Base-by-base conservation (phyloP, 2,113 vertebrate genomes). In the Zapornia atra region DNA sequence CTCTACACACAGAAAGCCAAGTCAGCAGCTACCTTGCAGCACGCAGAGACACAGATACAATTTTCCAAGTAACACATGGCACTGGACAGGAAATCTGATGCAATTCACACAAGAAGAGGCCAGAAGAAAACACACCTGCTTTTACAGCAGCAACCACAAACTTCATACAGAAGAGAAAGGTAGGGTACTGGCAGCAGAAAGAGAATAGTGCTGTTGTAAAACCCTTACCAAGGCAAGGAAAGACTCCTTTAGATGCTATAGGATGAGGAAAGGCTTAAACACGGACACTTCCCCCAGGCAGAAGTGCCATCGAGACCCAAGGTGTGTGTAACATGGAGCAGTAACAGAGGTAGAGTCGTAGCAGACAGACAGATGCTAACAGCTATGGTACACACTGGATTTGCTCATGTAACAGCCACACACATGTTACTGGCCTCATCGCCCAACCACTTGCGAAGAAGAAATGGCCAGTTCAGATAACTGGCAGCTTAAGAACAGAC, bases 331-430 rank as follows among this genome's bases (percentile, higher is more conserved):
- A 80, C 75, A 73, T 11, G 26, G 82, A 75, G 9, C 6, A 57
- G 11, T 31, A 69, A 92, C 70, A 85, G 69, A 91, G 91, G 95
- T 78, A 53, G 9, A 77, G 68, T 80, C 59, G 44, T 51, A 40
- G 70, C 50, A 69, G 14, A 57, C 63, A 90, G 79, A 86, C 44
- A 20, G 51, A 73, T n/a, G 60, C 56, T 86, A 92, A 40, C 77
- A 79, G 78, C 66, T 83, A 60, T 2, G 26, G 50, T 87, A 54
- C 57, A 69, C n/a, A 40, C 73, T 94, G 72, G 64, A 70, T 94
- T 95, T 92, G 82, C 86, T 91, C 82, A 75, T 53, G 24, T 75
- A 90, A 88, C 38, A 93, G 75, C 44, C 88, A 66, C 82, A 86
- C 82, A 56, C 15, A 0, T 60, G 51, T 5, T 16, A 68, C 4